A percentile compares a stretch with the other conserved stretches of the same genome.
These are phyloP conservation scores for Tetramorium simillimum DNA, from an alignment of 1,140 invertebrate species.

Conservation along the genomic window DNA sequence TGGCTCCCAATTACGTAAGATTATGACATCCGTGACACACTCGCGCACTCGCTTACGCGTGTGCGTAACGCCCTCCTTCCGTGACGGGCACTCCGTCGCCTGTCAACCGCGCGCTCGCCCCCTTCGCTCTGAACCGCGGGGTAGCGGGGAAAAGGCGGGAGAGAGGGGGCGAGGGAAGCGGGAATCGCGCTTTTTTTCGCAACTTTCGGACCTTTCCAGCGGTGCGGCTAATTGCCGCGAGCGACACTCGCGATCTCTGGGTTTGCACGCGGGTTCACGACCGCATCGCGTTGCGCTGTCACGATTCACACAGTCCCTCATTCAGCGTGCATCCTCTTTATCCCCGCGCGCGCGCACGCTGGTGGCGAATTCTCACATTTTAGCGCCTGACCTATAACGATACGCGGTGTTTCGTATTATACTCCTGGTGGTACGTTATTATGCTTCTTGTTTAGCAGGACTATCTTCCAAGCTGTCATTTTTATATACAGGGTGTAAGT, in stretches of 20 bases:
- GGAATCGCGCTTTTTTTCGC: constrained; percentile 62
- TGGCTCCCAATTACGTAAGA: constrained; percentile 80
- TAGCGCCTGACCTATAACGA: neutral
- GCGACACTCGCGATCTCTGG: constrained; percentile 42
- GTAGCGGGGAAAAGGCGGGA: neutral
- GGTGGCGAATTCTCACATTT: constrained; percentile 37
- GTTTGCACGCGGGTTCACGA: constrained; percentile 51
- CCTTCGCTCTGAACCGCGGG: neutral
- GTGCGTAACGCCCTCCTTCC: constrained; percentile 80
- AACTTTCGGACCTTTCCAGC: constrained; percentile 67
- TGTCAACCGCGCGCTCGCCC: neutral
- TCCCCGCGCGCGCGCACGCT: neutral
- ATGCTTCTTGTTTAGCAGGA: neutral
- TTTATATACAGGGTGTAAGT: no score
- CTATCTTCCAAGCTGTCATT: neutral
- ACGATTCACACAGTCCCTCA: constrained; percentile 69
- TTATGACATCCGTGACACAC: constrained; percentile 84
- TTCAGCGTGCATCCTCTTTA: constrained; percentile 55
- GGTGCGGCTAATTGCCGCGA: constrained; percentile 63
- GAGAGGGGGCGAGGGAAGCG: neutral
- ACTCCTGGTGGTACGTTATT: neutral
- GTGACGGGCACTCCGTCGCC: constrained; percentile 71
- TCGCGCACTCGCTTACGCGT: constrained; percentile 73
- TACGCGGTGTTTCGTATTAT: neutral
- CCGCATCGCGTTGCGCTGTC: constrained; percentile 61